Conservation (phyloP, 2,888 invertebrate genomes). For the Zygaena filipendulae region DNA sequence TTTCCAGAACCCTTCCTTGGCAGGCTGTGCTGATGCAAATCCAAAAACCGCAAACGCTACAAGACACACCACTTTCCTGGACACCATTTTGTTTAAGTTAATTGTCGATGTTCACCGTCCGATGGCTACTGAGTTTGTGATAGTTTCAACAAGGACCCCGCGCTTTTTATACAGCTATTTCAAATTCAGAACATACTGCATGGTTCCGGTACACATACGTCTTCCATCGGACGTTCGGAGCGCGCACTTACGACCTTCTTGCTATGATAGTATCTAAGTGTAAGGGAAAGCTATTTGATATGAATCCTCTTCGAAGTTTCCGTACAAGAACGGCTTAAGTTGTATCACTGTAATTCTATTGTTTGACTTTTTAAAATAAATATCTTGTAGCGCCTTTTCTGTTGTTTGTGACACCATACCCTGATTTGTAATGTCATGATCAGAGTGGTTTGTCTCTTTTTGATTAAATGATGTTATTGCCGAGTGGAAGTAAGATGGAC, state of each 20-base stretch:
- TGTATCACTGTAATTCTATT: conserved; percentile 22
- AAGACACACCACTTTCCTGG: conserved; percentile 57
- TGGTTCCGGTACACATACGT: conserved; percentile 60
- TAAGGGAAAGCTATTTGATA: conserved; percentile 67
- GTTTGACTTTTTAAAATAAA: conserved; percentile 35
- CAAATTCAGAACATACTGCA: conserved; percentile 57
- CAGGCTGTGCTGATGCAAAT: conserved; percentile 70
- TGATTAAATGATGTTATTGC: conserved; percentile 10
- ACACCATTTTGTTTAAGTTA: conserved; percentile 43
- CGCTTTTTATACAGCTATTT: conserved; percentile 69
- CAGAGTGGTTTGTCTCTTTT: conserved; percentile 37
- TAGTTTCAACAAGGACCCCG: conserved; percentile 55
- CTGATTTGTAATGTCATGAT: conserved; percentile 46
- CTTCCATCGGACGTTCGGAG: conserved; percentile 40
- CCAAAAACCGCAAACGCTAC: conserved; percentile 66
- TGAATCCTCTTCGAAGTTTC: conserved; percentile 38
- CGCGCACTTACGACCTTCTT: conserved; percentile 46
- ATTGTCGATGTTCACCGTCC: conserved; percentile 48
- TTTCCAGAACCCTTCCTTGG: conserved; percentile 75
- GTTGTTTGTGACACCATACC: conserved; percentile 66
- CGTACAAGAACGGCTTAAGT: conserved; percentile 43
- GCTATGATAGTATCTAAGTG: conserved; percentile 32
- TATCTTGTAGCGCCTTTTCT: conserved; percentile 47
- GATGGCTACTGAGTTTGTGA: conserved; percentile 55
- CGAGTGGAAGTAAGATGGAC: conserved; percentile 29